Evolutionary conservation across 2,113 vertebrate genomes (phyloP).

Genomic region (Sylvicapra grimmia): DNA sequence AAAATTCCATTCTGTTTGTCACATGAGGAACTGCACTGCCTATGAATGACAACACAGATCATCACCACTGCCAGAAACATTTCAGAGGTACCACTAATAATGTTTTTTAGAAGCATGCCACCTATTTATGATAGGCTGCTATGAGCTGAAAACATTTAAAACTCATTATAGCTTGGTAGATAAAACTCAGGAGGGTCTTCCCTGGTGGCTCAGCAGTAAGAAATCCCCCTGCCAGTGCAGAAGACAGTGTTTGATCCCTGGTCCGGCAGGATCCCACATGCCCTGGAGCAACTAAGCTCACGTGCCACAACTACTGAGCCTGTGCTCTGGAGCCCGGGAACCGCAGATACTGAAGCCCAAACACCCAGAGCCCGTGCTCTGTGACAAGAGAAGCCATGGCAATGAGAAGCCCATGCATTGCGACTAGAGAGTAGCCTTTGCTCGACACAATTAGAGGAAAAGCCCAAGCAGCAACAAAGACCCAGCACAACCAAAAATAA

Average conservation of each 20-base stretch:
- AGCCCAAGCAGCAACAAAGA: neutral
- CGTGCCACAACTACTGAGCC: neutral
- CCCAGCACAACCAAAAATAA: neutral
- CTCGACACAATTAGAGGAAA: neutral
- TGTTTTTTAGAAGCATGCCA: neutral
- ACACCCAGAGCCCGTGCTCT: neutral
- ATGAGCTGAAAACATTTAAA: neutral
- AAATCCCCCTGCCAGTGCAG: neutral
- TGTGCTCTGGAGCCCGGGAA: neutral
- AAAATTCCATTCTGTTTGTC: neutral
- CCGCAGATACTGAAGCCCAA: neutral
- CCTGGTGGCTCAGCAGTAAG: neutral
- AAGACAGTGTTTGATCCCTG: neutral
- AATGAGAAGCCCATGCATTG: neutral
- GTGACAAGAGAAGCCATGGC: neutral
- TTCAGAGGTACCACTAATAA: neutral
- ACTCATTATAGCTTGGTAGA: neutral
- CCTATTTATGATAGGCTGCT: neutral
- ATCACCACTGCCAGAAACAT: neutral
- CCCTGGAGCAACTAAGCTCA: neutral
- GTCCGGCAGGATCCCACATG: neutral
- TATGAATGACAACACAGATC: neutral
- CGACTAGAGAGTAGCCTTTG: neutral
- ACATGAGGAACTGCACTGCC: neutral
- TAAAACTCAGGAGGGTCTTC: neutral